Base-by-base conservation (phyloP, 2,888 invertebrate species). In the Harpagoxenus sublaevis region DNA sequence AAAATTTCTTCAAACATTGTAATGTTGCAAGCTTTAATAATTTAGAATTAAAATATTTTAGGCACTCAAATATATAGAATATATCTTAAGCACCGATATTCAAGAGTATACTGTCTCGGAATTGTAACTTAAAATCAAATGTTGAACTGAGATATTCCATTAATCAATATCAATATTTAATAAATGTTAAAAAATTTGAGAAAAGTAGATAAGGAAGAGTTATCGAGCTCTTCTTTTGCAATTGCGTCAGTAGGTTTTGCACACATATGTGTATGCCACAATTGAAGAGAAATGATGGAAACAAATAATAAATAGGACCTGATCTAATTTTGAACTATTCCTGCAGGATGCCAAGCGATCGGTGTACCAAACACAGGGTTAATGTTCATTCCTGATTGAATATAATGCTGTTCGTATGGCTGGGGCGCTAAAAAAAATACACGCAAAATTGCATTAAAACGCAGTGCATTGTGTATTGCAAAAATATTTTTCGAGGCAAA, bases 171-270 rank as follows among this genome's bases (percentile, higher is more conserved):
- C 12, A 28, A 31, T n/a, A 23, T 42, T 42, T 42, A 48, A 51
- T 18, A 48, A 35, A 57, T 45, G 23, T 23, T 77, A 57, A 55
- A 79, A 65, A 57, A 12, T 51, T 62, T 35, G 35, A 35, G 70
- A 81, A 51, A 71, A 35, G 18, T 15, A 39, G 9, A 60, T 23
- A 0, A 70, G 0, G 10, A 35, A 60, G 2, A 31, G 6, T 55
- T 15, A 15, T 45, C n/a, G 1, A 55, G 2, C 10, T 23, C 51
- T n/a, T 48, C 35, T 65, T 83, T 74, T 88, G 82, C 78, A 63
- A n/a, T 71, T n/a, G 71, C 81, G 65, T 86, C 83, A 84, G 55
- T 87, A 88, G 81, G 42, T 87, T 88, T 84, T 62, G 55, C 65
- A 31, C 23, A 23, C 23, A 23, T 23, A 23, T 83, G 31, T 63